Percentiles rank a stretch among this genome's conserved stretches.
Evolutionary conservation across 2,797 vertebrate species (phyloP).

Genomic region (Rhyacichthys aspro): DNA sequence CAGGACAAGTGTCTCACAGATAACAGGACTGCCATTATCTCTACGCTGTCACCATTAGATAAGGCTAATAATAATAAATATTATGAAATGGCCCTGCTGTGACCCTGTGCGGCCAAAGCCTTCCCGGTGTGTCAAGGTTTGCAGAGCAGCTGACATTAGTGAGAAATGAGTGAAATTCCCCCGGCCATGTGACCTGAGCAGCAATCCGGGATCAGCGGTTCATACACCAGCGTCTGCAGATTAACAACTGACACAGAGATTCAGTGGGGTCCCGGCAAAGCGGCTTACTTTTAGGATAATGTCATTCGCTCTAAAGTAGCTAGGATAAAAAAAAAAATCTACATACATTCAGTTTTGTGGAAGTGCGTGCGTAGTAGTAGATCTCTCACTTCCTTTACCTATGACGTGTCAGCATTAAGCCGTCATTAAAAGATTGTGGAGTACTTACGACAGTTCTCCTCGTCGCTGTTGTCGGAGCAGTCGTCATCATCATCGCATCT

Average conservation of each 20-base stretch:
- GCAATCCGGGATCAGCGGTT: slow-evolving; percentile 57
- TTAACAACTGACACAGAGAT: slow-evolving; percentile 34
- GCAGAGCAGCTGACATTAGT: slow-evolving; percentile 10
- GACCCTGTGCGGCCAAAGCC: slow-evolving; percentile 5
- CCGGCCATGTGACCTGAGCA: slow-evolving; percentile 56
- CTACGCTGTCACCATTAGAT: slow-evolving; percentile 6
- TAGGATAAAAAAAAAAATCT: slow-evolving; percentile 5
- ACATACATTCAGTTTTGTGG: slow-evolving; percentile 1
- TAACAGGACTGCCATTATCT: slow-evolving; percentile 12
- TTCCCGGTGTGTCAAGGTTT: slow-evolving; percentile 17
- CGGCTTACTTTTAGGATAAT: slow-evolving; percentile 40
- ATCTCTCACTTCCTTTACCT: not conserved
- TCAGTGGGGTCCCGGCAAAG: slow-evolving; percentile 32
- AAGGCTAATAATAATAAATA: not conserved
- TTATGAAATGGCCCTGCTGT: not conserved
- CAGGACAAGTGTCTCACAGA: not conserved
- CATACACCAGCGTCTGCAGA: slow-evolving; percentile 23
- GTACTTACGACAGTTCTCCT: slow-evolving; percentile 96
- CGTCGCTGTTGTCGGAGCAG: slow-evolving; percentile 95
- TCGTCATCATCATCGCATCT: slow-evolving; percentile 96
- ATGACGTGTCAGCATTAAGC: not conserved
- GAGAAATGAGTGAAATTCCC: slow-evolving; percentile 46
- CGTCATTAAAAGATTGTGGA: not conserved
- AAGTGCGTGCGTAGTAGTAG: not conserved
- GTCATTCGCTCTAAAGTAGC: slow-evolving; percentile 34